Conservation (phyloP, 2,888 invertebrate genomes). For the Elaeidobius kamerunicus region DNA sequence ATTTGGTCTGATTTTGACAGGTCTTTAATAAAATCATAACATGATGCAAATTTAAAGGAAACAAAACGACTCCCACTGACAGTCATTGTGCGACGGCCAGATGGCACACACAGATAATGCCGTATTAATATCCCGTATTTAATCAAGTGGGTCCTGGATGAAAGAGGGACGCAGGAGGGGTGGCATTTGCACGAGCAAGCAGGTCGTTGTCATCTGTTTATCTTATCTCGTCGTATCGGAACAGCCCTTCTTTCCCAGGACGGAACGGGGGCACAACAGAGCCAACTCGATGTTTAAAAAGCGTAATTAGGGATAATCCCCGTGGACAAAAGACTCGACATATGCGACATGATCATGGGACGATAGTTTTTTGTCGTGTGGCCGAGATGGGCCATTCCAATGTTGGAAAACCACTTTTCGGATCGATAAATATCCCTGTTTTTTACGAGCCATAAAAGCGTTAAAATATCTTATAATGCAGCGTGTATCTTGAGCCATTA, state of each 20-base stretch:
- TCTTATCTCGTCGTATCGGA: conserved; percentile 45
- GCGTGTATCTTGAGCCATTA: too few species aligned
- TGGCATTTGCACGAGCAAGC: conserved; percentile 38
- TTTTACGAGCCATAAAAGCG: too few species aligned
- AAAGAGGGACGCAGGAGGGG: conserved; percentile 8
- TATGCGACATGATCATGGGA: conserved; percentile 43
- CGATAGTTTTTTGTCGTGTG: conserved; percentile 7
- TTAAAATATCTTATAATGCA: too few species aligned
- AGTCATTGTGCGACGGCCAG: conserved; percentile 28
- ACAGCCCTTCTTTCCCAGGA: conserved; percentile 48
- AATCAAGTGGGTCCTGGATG: conserved; percentile 27
- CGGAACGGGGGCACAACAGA: conserved; percentile 45
- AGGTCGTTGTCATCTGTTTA: conserved; percentile 42
- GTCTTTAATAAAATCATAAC: conserved; percentile 1
- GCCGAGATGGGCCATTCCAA: conserved; percentile 1
- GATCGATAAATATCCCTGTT: too few species aligned
- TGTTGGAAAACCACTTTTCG: too few species aligned
- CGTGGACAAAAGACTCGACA: conserved; percentile 44
- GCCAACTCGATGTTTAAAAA: conserved; percentile 47
- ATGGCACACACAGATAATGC: conserved; percentile 33
- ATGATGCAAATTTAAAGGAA: neutral
- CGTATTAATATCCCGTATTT: conserved; percentile 34
- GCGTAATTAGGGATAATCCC: conserved; percentile 50
- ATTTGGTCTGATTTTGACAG: neutral
- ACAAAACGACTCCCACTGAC: conserved; percentile 16